These are phyloP conservation scores for Ciconia maguari DNA, from an alignment of 2,113 vertebrate genomes.

Conservation along the genomic window DNA sequence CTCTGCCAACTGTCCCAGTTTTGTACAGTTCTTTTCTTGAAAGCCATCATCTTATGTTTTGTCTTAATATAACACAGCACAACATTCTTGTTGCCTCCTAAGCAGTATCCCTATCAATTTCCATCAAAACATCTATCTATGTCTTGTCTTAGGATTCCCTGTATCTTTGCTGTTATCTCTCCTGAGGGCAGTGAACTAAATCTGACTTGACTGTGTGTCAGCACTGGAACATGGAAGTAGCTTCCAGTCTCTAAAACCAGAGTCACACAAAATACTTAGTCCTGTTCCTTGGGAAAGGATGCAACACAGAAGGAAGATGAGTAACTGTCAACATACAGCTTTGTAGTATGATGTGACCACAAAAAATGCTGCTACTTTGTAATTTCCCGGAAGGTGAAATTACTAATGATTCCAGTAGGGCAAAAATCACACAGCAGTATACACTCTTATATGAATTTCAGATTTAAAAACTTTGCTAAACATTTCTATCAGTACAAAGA, in stretches of 20 bases:
- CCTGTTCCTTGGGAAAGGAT: background rate
- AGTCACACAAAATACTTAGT: background rate
- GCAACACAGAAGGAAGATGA: background rate
- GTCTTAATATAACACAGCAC: background rate
- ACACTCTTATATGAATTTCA: background rate
- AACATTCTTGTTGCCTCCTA: background rate
- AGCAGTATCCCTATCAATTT: background rate
- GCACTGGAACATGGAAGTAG: background rate
- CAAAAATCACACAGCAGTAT: background rate
- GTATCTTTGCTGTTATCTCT: background rate
- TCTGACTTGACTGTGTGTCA: background rate
- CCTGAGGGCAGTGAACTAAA: background rate
- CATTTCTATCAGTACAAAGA: background rate
- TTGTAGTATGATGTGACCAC: background rate
- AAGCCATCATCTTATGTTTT: background rate
- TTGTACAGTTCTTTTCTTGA: background rate
- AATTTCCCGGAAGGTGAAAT: background rate
- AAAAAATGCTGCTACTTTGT: background rate
- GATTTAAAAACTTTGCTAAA: background rate
- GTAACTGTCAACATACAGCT: background rate
- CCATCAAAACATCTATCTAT: background rate
- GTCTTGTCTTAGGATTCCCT: background rate
- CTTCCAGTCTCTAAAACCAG: background rate
- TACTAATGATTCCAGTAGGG: background rate
- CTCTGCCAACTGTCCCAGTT: background rate